Evolutionary conservation across 2,888 invertebrate species (phyloP), one percentile per base, ranked within the genome.

Genomic region (Ctenicera cuprea): DNA sequence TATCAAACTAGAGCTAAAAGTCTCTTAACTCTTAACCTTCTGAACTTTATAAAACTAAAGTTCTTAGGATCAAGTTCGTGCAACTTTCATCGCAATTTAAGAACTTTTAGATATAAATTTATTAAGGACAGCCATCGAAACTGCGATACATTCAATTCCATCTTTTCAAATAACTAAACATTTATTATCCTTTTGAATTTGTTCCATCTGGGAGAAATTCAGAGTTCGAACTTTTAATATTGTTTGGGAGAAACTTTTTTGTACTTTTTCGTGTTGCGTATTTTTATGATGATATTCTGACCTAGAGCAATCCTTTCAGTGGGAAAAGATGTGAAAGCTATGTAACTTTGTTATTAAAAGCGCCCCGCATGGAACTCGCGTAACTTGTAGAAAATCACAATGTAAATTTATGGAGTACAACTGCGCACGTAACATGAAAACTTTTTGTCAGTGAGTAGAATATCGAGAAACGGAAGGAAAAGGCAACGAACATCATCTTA

Each of bases 371-470:
- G 54, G 26, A 57, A 37, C 33, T 57, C n/a, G n/a, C n/a, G n/a
- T n/a, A n/a, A n/a, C n/a, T 16, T 37, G 16, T 8, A 16, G 33
- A 20, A 14, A 57, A 33, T 37, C 33, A 57, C 57, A 57, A 57
- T 57, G 33, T 57, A 57, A 37, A 57, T 57, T 50, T 50, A 22
- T 50, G 11, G 12, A 7, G 50, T 22, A 18, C 50, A n/a, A 14
- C 30, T 20, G 50, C 18, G 48, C n/a, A 7, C 12, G 26, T 30
- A 9, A 52, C 52, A 22, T 52, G 8, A 30, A 52, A 52, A 57
- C 11, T 57, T n/a, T n/a, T 57, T 57, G 37, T 30, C 30, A 30
- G 22, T 14, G 54, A 48, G 54, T n/a, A 7, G 57, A 57, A 57
- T 14, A 18, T 18, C 14, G 57, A 37, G 26, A n/a, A n/a, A 20